Base-by-base conservation (phyloP, 1,140 invertebrate genomes). In the Drosophila murphyi region DNA sequence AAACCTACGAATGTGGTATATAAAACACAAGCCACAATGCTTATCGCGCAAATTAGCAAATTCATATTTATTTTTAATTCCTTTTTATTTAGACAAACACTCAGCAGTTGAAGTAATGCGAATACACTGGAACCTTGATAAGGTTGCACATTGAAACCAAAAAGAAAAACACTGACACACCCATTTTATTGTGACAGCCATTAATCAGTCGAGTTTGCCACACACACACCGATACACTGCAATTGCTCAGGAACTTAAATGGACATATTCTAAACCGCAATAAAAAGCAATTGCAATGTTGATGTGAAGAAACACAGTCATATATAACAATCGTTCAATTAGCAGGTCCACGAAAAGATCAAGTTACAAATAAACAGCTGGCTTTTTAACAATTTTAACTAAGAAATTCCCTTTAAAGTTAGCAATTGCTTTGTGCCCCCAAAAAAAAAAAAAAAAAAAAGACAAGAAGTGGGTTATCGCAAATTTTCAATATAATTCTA, bases 151-250 rank as follows among this genome's bases (percentile, higher is more conserved):
- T 28, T 31, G 31, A n/a, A 57, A 31, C 10, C 28, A 1, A 54
- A 1, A 32, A 55, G 51, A 52, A 47, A 62, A 32, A 55, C 7
- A 10, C 28, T 39, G 61, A 72, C 69, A 72, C 69, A 65, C 48
- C 63, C 55, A 55, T 60, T 60, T 59, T 68, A 51, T 60, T 67
- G 4, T 62, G 57, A 43, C 48, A 34, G 65, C 32, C 52, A 56
- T 57, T 39, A 31, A 41, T 34, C 31, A 70, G 45, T 74, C 7
- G 51, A 45, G 43, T 51, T 32, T 31, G 8, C 65, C 5, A 43
- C 10, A 20, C 20, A 20, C 20, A 2, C 20, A 20, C 12, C 12
- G 12, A 20, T 20, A 7, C 29, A 20, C 31, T 43, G 37, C 45
- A 60, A 72, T 67, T 37, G 55, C 31, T 63, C 29, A 54, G 51